A percentile compares a stretch with the other conserved stretches of the same genome.
Evolutionary conservation across 2,888 invertebrate species (phyloP).

Genomic region (Ennomos quercinarius): DNA sequence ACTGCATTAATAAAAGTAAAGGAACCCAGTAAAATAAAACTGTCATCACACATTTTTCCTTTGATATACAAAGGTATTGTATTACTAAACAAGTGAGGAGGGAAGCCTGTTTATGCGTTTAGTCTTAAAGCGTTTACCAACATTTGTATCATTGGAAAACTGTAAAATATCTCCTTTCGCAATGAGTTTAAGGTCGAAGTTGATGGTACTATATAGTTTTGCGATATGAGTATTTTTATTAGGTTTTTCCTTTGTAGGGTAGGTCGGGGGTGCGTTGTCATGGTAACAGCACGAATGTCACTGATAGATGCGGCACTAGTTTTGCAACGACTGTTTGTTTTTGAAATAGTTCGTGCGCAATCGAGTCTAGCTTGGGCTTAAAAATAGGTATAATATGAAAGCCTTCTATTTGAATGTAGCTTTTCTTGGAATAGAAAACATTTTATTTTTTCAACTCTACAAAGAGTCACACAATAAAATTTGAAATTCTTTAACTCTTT

Average conservation of each 20-base stretch:
- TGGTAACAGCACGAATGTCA: conserved; percentile 63
- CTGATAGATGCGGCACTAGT: conserved; percentile 42
- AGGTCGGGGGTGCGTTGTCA: conserved; percentile 63
- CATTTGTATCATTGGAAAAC: conserved; percentile 4
- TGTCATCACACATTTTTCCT: conserved; percentile 49
- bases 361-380: not conserved
- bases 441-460: too few relatives aligned
- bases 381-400: too few relatives aligned
- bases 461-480: too few relatives aligned
- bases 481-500: too few relatives aligned
- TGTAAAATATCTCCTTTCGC: conserved; percentile 10
- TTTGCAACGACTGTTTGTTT: conserved; percentile 31
- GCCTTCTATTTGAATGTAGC: too few relatives aligned
- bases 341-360: conserved; percentile 3
- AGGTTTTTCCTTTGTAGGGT: conserved; percentile 64
- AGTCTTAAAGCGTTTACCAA: conserved; percentile 45
- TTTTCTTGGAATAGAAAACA: too few relatives aligned
- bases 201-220: conserved; percentile 12
- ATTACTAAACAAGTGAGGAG: conserved; percentile 65
- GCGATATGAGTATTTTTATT: conserved; percentile 58
- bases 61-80: conserved; percentile 59
- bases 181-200: not conserved
- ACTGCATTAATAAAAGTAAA: conserved; percentile 9
- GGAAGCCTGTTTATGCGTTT: conserved; percentile 62
- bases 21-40: conserved; percentile 37